phyloP scores from a whole-genome alignment of 2,113 vertebrate genomes.

The Paramisgurnus dabryanus region DNA sequence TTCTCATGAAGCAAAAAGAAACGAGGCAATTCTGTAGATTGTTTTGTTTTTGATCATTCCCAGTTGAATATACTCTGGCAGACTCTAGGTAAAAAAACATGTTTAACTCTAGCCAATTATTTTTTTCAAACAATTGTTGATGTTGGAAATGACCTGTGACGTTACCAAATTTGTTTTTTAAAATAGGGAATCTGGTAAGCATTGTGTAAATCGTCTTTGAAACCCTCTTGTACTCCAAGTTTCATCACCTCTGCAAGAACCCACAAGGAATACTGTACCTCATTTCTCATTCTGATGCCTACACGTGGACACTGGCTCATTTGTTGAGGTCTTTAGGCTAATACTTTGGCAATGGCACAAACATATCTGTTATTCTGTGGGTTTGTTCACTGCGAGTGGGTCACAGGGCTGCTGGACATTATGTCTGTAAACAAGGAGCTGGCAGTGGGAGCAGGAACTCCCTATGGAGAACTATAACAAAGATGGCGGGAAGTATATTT shows the following conservation, averaged over 20 bases:
- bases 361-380: slow-evolving; percentile 63
- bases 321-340: slow-evolving; percentile 10
- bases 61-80: slow-evolving; percentile 60
- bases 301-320: neutral
- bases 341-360: slow-evolving; percentile 62
- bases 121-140: slow-evolving; percentile 64
- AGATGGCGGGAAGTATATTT: slow-evolving; percentile 12
- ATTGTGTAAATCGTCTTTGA: slow-evolving; percentile 1
- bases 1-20: slow-evolving; percentile 78
- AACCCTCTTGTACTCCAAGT: slow-evolving; percentile 4
- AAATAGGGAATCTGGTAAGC: slow-evolving; percentile 46
- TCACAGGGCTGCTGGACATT: slow-evolving; percentile 61
- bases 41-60: slow-evolving; percentile 66
- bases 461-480: slow-evolving; percentile 59
- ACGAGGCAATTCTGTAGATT: slow-evolving; percentile 66
- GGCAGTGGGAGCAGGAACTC: slow-evolving; percentile 66
- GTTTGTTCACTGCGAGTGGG: slow-evolving; percentile 51
- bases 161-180: slow-evolving; percentile 47
- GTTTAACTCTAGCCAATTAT: slow-evolving; percentile 53
- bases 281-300: neutral
- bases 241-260: neutral
- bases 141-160: slow-evolving; percentile 63
- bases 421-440: slow-evolving; percentile 72
- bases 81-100: slow-evolving; percentile 63
- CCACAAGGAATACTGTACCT: neutral